A percentile compares a stretch with the other conserved stretches of the same genome.
Conservation (phyloP, 2,113 vertebrate species). For the Nyctereutes procyonoides region DNA sequence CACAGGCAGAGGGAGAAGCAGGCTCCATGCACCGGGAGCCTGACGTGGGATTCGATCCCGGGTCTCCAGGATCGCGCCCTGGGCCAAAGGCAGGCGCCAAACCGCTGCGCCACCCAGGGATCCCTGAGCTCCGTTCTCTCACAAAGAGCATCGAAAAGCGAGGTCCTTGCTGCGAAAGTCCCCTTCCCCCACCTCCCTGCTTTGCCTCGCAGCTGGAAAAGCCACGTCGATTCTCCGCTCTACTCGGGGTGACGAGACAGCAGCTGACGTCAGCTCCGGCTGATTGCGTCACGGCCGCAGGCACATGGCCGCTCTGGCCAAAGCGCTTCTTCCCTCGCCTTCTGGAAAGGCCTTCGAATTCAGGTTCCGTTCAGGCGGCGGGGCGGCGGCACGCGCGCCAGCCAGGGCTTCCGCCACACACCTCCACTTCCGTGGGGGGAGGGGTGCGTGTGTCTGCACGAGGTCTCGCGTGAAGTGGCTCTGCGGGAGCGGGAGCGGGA, state of each 20-base stretch:
- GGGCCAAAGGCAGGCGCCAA: no score
- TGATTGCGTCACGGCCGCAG: constrained; percentile 21
- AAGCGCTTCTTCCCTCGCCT: background rate
- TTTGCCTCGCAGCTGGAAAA: constrained; percentile 75
- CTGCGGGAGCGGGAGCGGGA: no score
- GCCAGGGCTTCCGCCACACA: background rate
- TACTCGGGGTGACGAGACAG: constrained; percentile 56
- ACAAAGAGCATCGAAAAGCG: constrained; percentile 60
- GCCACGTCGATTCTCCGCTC: constrained; percentile 59
- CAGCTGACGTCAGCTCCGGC: background rate
- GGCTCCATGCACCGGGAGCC: no score
- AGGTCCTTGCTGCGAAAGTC: constrained; percentile 58
- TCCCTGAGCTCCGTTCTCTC: constrained; percentile 48
- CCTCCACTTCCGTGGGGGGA: no score
- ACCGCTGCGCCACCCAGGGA: no score
- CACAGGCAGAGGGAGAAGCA: no score
- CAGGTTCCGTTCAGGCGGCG: background rate
- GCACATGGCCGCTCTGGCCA: background rate
- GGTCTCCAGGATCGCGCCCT: no score
- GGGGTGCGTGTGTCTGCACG: no score
- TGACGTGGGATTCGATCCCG: no score
- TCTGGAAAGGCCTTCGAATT: constrained; percentile 16
- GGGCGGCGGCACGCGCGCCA: constrained; percentile 9
- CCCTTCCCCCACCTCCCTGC: constrained; percentile 37
- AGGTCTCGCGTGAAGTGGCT: no score